Evolutionary conservation across 2,888 invertebrate species (phyloP).

Genomic region (Melanostoma mellinum): DNA sequence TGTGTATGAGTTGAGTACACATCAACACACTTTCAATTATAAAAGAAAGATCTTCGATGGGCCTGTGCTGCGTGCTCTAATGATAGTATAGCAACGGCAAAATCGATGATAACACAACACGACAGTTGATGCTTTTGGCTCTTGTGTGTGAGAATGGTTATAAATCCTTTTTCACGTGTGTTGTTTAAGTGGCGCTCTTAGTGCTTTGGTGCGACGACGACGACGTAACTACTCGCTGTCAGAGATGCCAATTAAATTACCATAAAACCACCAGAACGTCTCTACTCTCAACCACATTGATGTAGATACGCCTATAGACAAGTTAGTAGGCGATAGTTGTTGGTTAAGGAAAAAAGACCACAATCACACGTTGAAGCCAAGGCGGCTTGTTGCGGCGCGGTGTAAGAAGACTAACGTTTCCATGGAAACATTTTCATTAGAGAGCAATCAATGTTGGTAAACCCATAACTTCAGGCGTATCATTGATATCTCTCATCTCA

Average conservation of each 20-base stretch:
- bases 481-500: conserved; percentile 59
- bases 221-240: conserved; percentile 26
- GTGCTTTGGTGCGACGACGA: conserved; percentile 12
- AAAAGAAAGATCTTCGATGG: not conserved
- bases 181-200: conserved; percentile 28
- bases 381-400: not conserved
- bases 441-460: conserved; percentile 69
- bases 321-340: too few species aligned
- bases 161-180: conserved; percentile 48
- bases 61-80: conserved; percentile 37
- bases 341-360: conserved; percentile 2
- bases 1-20: not conserved
- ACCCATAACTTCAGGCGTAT: conserved; percentile 68
- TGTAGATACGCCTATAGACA: not conserved
- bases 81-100: conserved; percentile 47
- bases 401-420: conserved; percentile 10
- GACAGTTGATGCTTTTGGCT: not conserved
- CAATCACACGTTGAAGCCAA: conserved; percentile 11
- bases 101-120: conserved; percentile 26
- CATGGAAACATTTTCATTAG: conserved; percentile 62
- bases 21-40: conserved; percentile 51
- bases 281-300: not conserved
- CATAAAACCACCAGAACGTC: conserved; percentile 45
- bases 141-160: not conserved
- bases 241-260: conserved; percentile 66